Evolutionary conservation across 2,113 vertebrate genomes (phyloP).

Genomic region (Eudorcas thomsonii): DNA sequence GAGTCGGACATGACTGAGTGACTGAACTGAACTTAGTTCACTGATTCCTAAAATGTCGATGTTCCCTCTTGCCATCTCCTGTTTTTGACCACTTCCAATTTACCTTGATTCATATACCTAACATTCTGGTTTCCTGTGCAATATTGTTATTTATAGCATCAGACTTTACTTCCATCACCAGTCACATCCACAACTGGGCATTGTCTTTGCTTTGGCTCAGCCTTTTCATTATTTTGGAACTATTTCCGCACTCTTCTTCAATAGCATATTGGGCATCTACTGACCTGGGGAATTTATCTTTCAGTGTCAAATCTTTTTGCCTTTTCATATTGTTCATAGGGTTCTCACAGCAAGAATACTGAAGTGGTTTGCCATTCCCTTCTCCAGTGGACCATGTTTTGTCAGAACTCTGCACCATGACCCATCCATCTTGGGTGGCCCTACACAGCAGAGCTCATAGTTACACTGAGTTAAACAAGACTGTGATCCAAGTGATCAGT

Average conservation of each 20-base stretch:
- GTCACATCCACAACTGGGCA: background rate
- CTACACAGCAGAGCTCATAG: background rate
- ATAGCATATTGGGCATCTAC: background rate
- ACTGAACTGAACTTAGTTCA: background rate
- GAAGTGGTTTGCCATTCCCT: background rate
- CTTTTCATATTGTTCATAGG: background rate
- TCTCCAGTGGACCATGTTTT: background rate
- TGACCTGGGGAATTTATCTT: background rate
- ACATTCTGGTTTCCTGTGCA: background rate
- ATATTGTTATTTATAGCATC: background rate
- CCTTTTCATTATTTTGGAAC: background rate
- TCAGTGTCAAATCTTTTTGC: background rate
- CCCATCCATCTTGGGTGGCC: background rate
- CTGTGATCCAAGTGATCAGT: background rate
- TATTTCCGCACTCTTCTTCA: background rate
- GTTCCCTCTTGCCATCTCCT: background rate
- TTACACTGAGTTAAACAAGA: background rate
- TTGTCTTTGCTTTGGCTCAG: background rate
- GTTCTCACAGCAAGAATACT: background rate
- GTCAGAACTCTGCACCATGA: background rate
- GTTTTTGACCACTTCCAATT: background rate
- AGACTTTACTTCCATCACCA: background rate
- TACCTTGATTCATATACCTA: background rate
- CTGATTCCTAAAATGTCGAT: background rate
- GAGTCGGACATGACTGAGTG: no score